Percentiles rank a stretch among this genome's conserved stretches.
Evolutionary conservation across 2,888 invertebrate genomes (phyloP).

Genomic region (Andrena haemorrhoa): DNA sequence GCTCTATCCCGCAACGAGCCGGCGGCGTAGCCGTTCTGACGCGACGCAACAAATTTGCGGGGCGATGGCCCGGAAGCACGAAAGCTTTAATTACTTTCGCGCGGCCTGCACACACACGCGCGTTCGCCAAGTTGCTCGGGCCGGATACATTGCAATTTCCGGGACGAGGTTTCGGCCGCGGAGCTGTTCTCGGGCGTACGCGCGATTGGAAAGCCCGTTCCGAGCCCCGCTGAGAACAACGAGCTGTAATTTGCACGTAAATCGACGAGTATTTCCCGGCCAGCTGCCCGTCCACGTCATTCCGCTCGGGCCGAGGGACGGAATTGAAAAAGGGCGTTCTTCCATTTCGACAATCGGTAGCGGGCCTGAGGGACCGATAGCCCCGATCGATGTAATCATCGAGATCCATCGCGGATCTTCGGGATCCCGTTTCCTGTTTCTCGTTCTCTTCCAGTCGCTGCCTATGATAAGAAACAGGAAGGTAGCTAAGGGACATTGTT

Average conservation of each 20-base stretch:
- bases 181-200: conserved; percentile 40
- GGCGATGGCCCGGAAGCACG: conserved; percentile 60
- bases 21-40: not conserved
- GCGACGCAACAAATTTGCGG: conserved; percentile 49
- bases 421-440: conserved; percentile 15
- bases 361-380: not conserved
- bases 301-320: not conserved
- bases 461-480: too few species aligned
- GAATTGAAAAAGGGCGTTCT: conserved; percentile 44
- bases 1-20: not conserved
- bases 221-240: conserved; percentile 27
- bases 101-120: conserved; percentile 22
- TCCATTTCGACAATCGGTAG: conserved; percentile 26
- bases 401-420: conserved; percentile 7
- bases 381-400: not conserved
- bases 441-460: conserved; percentile 7
- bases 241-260: conserved; percentile 67
- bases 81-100: conserved; percentile 64
- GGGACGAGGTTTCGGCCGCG: conserved; percentile 61
- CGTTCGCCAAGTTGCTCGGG: conserved; percentile 33
- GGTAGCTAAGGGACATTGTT: conserved; percentile 7
- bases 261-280: conserved; percentile 62
- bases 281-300: conserved; percentile 20
- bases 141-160: conserved; percentile 66
- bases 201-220: conserved; percentile 53